Percentiles rank a stretch among this genome's conserved stretches.
phyloP scores from a whole-genome alignment of 1,140 invertebrate genomes.

The Coelopa frigida region DNA sequence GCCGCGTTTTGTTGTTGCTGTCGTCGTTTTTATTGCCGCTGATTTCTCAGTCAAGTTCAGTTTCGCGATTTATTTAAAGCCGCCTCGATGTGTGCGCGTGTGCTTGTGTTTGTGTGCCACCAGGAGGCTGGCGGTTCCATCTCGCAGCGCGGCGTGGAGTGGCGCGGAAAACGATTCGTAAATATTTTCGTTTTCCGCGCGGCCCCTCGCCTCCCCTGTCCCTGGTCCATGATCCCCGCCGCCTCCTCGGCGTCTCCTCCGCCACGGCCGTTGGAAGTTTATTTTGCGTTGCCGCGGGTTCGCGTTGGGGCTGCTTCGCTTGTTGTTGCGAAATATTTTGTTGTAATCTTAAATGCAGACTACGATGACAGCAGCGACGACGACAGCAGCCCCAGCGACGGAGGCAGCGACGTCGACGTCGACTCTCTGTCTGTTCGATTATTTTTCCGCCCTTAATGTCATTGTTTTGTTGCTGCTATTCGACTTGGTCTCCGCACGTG shows the following conservation, averaged over 20 bases:
- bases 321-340: conserved; percentile 37
- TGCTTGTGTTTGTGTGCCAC: background rate
- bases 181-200: conserved; percentile 27
- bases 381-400: too few species aligned
- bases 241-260: background rate
- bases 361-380: conserved; percentile 40
- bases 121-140: conserved; percentile 26
- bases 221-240: background rate
- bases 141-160: too few species aligned
- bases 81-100: background rate
- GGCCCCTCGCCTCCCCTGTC: background rate
- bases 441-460: too few species aligned
- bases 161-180: conserved; percentile 44
- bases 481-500: too few species aligned
- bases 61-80: conserved; percentile 29
- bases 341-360: conserved; percentile 43
- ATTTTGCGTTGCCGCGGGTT: conserved; percentile 26
- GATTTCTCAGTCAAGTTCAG: conserved; percentile 43
- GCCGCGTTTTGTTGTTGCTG: background rate
- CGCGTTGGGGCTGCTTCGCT: background rate
- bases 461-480: too few species aligned
- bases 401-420: too few species aligned
- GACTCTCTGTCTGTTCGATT: too few species aligned
- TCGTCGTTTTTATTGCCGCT: conserved; percentile 3
- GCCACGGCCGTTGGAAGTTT: conserved; percentile 20